A percentile compares a stretch with the other conserved stretches of the same genome.
These are phyloP conservation scores for Austrolebias charrua DNA, from an alignment of 2,797 vertebrate genomes.

Conservation along the genomic window DNA sequence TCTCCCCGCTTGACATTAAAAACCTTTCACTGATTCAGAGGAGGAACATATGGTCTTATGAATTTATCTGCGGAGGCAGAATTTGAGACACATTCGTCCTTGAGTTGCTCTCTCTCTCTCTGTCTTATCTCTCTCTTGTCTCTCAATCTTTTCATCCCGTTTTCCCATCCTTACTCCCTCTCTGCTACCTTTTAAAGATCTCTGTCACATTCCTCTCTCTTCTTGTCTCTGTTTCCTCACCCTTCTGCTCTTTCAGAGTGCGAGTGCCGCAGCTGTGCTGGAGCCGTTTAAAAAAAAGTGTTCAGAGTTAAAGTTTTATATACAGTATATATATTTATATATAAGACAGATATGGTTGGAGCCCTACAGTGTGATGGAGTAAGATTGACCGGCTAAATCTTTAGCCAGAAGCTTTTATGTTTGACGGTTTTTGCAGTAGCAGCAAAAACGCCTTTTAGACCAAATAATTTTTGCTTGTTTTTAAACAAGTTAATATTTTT, in stretches of 20 bases:
- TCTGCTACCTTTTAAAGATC: slow-evolving; percentile 21
- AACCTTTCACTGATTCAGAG: slow-evolving; percentile 46
- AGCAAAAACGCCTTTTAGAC: slow-evolving; percentile 28
- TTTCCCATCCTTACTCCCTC: slow-evolving; percentile 13
- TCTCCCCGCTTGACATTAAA: slow-evolving; percentile 67
- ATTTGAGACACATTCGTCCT: slow-evolving; percentile 71
- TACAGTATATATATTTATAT: too few species aligned
- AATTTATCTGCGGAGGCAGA: slow-evolving; percentile 69
- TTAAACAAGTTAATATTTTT: slow-evolving; percentile 42
- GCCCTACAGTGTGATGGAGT: slow-evolving; percentile 39
- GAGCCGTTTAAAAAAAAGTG: slow-evolving; percentile 41
- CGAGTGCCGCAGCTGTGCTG: slow-evolving; percentile 39
- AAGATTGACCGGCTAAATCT: slow-evolving; percentile 35
- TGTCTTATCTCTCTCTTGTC: slow-evolving; percentile 20
- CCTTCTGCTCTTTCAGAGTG: slow-evolving; percentile 31
- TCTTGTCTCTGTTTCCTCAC: slow-evolving; percentile 6
- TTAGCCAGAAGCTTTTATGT: slow-evolving; percentile 35
- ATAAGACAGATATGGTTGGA: slow-evolving; percentile 50
- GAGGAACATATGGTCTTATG: slow-evolving; percentile 54
- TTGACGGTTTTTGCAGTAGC: slow-evolving; percentile 24
- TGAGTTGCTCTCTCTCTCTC: slow-evolving; percentile 48
- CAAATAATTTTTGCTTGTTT: slow-evolving; percentile 31
- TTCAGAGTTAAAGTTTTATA: slow-evolving; percentile 55
- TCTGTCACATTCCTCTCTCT: slow-evolving; percentile 13
- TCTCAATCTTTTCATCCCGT: slow-evolving; percentile 20